Evolutionary conservation across 2,888 invertebrate species (phyloP).

Genomic region (Hofmannophila pseudospretella): DNA sequence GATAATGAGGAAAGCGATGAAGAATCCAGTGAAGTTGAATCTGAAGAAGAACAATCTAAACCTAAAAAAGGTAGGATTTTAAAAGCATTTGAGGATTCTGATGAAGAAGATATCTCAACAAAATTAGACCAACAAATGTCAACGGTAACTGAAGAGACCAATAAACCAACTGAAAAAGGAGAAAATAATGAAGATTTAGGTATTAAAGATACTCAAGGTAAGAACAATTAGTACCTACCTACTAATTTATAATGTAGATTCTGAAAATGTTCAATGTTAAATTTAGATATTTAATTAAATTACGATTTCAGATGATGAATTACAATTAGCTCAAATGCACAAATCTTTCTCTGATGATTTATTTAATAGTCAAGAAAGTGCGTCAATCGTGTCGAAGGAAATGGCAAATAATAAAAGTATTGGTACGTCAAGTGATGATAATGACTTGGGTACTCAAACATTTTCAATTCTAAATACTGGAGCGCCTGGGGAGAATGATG

Average conservation of each 20-base stretch:
- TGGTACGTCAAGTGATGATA: slow-evolving; percentile 20
- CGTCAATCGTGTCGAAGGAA: slow-evolving; percentile 11
- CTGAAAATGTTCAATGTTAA: background rate
- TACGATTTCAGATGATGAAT: slow-evolving; percentile 48
- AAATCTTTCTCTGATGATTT: slow-evolving; percentile 49
- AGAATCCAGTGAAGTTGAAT: slow-evolving; percentile 31
- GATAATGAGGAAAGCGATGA: slow-evolving; percentile 38
- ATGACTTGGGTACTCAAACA: slow-evolving; percentile 44
- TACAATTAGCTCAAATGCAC: slow-evolving; percentile 51
- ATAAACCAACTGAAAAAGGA: background rate
- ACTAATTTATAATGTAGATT: background rate
- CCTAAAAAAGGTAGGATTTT: slow-evolving; percentile 60
- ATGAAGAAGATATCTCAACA: slow-evolving; percentile 45
- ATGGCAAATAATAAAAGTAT: slow-evolving; percentile 11
- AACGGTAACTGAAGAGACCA: slow-evolving; percentile 2
- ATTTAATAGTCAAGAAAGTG: slow-evolving; percentile 48
- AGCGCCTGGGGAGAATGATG: slow-evolving; percentile 13
- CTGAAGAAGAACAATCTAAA: slow-evolving; percentile 30
- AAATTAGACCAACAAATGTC: slow-evolving; percentile 7
- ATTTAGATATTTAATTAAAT: background rate
- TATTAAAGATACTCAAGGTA: slow-evolving; percentile 47
- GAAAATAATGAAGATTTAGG: slow-evolving; percentile 8
- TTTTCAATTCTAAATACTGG: slow-evolving; percentile 45
- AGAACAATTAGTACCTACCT: too few relatives aligned
- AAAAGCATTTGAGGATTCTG: slow-evolving; percentile 71